These are phyloP conservation scores for Poecilus cupreus DNA, from an alignment of 2,888 invertebrate species.

Conservation along the genomic window DNA sequence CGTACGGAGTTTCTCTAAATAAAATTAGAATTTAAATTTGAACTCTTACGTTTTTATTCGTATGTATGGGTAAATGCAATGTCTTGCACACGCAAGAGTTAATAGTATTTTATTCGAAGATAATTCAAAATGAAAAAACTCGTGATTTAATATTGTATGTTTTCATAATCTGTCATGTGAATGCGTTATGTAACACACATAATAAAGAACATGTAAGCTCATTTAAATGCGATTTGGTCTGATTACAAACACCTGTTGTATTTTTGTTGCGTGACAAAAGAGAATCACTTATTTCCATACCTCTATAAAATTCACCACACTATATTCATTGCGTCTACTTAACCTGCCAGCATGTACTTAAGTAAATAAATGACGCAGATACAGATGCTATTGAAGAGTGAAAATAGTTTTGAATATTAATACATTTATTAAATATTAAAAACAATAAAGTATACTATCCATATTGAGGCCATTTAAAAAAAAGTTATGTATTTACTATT, in stretches of 20 bases:
- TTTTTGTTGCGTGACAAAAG: slow-evolving; percentile 15
- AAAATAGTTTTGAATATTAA: too few species aligned
- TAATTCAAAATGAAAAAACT: not conserved
- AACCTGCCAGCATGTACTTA: not conserved
- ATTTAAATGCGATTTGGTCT: slow-evolving; percentile 12
- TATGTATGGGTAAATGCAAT: too few species aligned
- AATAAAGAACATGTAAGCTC: slow-evolving; percentile 2
- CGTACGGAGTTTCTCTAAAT: too few species aligned
- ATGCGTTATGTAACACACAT: too few species aligned
- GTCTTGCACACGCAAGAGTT: too few species aligned
- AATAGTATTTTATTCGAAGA: not conserved
- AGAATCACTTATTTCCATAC: slow-evolving; percentile 20
- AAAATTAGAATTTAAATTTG: too few species aligned
- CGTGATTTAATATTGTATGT: not conserved
- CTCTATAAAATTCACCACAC: slow-evolving; percentile 6
- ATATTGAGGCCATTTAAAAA: too few species aligned
- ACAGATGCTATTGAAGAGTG: not conserved
- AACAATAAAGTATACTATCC: too few species aligned
- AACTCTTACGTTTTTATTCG: too few species aligned
- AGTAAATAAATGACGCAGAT: not conserved
- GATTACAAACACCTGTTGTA: slow-evolving; percentile 21
- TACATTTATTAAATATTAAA: not conserved
- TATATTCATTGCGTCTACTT: not conserved
- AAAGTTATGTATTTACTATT: too few species aligned
- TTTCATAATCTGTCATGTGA: not conserved